Percentiles rank a stretch among this genome's conserved stretches.
These are phyloP conservation scores for Pandemis cinnamomeana DNA, from an alignment of 2,888 invertebrate genomes.

Conservation along the genomic window DNA sequence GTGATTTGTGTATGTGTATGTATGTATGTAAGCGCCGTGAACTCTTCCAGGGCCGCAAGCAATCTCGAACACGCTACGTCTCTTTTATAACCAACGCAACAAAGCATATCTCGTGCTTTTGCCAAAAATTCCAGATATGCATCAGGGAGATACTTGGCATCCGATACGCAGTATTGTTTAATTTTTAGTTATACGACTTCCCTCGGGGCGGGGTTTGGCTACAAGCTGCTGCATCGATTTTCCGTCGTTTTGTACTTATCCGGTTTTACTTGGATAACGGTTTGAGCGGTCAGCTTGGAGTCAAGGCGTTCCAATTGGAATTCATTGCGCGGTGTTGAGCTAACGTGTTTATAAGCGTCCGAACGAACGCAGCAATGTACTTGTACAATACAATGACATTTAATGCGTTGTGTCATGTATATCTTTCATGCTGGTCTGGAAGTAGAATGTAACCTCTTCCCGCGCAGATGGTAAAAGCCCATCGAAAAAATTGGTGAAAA, in stretches of 20 bases:
- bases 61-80: conserved; percentile 20
- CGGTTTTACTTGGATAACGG: not conserved
- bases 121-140: conserved; percentile 45
- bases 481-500: too few species aligned
- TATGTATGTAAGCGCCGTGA: too few species aligned
- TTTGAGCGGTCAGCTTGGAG: not conserved
- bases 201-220: conserved; percentile 21
- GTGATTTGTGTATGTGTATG: too few species aligned
- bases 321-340: too few species aligned
- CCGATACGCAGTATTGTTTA: conserved; percentile 43
- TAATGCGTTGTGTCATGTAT: too few species aligned
- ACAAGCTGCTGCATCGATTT: not conserved
- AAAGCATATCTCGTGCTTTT: conserved; percentile 23
- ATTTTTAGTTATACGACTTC: conserved; percentile 45
- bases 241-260: not conserved
- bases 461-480: too few species aligned
- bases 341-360: too few species aligned
- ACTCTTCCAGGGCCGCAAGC: conserved; percentile 2
- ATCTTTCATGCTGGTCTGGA: too few species aligned
- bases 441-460: too few species aligned
- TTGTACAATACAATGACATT: too few species aligned
- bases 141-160: conserved; percentile 44
- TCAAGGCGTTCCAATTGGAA: too few species aligned
- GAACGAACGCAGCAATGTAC: too few species aligned
- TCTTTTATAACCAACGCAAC: conserved; percentile 15